Evolutionary conservation across 1,140 invertebrate genomes (phyloP).

Genomic region (Cyrtorhinus lividipennis): DNA sequence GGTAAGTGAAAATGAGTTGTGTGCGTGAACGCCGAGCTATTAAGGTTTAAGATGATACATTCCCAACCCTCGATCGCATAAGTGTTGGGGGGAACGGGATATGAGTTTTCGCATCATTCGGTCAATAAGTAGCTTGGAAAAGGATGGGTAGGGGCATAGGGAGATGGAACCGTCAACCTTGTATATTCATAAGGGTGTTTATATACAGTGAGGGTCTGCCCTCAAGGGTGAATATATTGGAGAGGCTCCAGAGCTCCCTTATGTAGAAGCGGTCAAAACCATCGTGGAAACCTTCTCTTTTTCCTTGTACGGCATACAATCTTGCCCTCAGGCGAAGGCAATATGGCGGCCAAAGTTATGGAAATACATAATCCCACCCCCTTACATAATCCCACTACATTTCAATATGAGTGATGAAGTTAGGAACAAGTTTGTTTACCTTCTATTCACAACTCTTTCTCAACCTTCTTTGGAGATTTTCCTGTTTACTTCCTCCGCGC

Average conservation of each 20-base stretch:
- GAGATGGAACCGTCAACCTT: neutral
- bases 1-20: neutral
- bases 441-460: neutral
- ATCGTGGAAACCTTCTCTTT: too few species aligned
- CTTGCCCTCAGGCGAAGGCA: constrained; percentile 17
- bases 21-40: neutral
- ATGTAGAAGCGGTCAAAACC: neutral
- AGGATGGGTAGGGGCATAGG: neutral
- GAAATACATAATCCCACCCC: neutral
- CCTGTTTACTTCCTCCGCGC: neutral
- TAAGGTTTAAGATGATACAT: neutral
- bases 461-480: neutral
- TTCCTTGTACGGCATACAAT: constrained; percentile 14
- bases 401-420: constrained; percentile 13
- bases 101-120: constrained; percentile 15
- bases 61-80: neutral
- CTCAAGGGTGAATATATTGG: constrained; percentile 15
- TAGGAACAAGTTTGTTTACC: constrained; percentile 4
- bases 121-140: constrained; percentile 11
- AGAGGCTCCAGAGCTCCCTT: constrained; percentile 10
- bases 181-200: constrained; percentile 17
- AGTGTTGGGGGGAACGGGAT: neutral
- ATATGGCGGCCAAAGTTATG: constrained; percentile 18
- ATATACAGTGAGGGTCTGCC: constrained; percentile 10
- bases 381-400: neutral